A percentile compares a stretch with the other conserved stretches of the same genome.
These are phyloP conservation scores for Notothenia rossii DNA, from an alignment of 2,113 vertebrate genomes.

Conservation along the genomic window DNA sequence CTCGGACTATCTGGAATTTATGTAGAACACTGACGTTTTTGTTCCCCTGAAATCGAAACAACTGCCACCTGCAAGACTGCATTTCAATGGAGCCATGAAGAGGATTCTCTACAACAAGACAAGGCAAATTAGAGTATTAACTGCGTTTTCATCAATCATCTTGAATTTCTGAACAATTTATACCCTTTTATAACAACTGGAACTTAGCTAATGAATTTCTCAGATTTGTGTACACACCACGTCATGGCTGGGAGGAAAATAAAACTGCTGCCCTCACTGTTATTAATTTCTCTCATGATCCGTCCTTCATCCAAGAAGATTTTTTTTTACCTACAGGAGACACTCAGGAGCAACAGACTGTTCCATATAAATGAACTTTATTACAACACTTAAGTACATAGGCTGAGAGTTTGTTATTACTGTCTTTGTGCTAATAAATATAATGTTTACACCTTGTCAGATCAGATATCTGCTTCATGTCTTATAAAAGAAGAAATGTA, in stretches of 20 bases:
- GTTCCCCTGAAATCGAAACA: neutral
- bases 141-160: constrained; percentile 14
- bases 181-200: constrained; percentile 22
- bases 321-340: constrained; percentile 42
- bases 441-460: constrained; percentile 56
- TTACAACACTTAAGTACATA: constrained; percentile 52
- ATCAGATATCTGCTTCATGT: constrained; percentile 22
- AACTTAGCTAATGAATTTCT: neutral
- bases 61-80: no score
- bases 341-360: constrained; percentile 78
- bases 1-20: constrained; percentile 8
- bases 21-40: neutral
- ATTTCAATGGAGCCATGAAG: neutral
- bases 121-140: constrained; percentile 1
- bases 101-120: neutral
- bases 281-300: constrained; percentile 16
- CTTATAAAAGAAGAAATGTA: constrained; percentile 6
- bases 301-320: constrained; percentile 13
- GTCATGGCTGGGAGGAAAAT: neutral
- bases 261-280: constrained; percentile 46
- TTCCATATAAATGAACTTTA: constrained; percentile 67
- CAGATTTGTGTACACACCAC: neutral
- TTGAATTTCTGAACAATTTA: neutral
- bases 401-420: constrained; percentile 61
- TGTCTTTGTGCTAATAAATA: constrained; percentile 76